Evolutionary conservation across 2,888 invertebrate species (phyloP).

Genomic region (Ernsta delagoae): DNA sequence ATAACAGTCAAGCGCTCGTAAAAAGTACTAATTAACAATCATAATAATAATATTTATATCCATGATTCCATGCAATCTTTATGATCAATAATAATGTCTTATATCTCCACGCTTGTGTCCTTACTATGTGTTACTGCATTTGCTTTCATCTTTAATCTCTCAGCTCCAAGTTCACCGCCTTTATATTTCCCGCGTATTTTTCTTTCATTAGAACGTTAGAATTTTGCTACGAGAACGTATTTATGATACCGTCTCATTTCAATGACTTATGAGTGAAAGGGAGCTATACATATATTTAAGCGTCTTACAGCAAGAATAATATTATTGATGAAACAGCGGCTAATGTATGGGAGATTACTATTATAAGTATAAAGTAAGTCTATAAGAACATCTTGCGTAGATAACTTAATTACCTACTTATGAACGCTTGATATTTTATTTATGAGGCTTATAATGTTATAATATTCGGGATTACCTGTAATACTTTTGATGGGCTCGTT

Average conservation of each 20-base stretch:
- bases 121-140: no score
- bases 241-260: not conserved
- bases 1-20: no score
- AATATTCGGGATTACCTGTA: not conserved
- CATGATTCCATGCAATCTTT: no score
- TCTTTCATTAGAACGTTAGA: slow-evolving; percentile 20
- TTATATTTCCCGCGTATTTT: slow-evolving; percentile 6
- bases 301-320: not conserved
- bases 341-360: not conserved
- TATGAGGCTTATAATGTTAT: not conserved
- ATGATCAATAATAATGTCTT: no score
- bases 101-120: no score
- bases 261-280: not conserved
- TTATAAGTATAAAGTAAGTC: not conserved
- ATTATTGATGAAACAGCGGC: slow-evolving; percentile 4
- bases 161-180: not conserved
- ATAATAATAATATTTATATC: no score
- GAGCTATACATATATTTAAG: slow-evolving; percentile 3
- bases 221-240: slow-evolving; percentile 7
- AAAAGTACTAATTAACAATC: no score
- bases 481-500: not conserved
- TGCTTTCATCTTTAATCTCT: no score
- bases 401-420: not conserved
- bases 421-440: not conserved
- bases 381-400: not conserved